Evolutionary conservation across 2,888 invertebrate genomes (phyloP).

Genomic region (Serripes groenlandicus): DNA sequence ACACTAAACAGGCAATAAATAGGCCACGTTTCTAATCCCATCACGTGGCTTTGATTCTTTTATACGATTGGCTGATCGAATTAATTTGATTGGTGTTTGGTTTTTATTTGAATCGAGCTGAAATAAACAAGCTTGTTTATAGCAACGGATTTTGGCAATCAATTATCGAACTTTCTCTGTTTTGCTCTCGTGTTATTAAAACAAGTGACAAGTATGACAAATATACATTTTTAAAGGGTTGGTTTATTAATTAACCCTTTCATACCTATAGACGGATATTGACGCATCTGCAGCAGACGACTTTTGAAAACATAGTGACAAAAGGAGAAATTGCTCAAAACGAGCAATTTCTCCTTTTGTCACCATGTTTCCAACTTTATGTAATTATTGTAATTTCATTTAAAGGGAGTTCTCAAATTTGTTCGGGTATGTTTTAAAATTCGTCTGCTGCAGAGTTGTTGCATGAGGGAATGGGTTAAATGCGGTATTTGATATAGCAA

Average conservation of each 20-base stretch:
- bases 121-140: neutral
- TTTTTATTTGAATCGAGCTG: neutral
- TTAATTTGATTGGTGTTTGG: neutral
- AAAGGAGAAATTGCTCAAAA: neutral
- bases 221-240: no score
- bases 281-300: no score
- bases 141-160: slow-evolving; percentile 6
- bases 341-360: neutral
- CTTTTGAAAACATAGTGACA: neutral
- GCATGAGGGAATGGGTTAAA: no score
- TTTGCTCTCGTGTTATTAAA: neutral
- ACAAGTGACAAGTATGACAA: neutral
- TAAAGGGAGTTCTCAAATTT: no score
- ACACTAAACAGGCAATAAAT: neutral
- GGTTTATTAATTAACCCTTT: no score
- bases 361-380: neutral
- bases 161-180: neutral
- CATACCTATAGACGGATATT: no score
- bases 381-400: no score
- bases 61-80: neutral
- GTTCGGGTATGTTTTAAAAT: no score
- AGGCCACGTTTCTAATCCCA: neutral
- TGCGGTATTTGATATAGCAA: no score
- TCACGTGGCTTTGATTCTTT: neutral
- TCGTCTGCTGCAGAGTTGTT: no score